Percentiles rank a stretch among this genome's conserved stretches.
Evolutionary conservation across 1,140 invertebrate species (phyloP).

Genomic region (Chrysopa pallens): DNA sequence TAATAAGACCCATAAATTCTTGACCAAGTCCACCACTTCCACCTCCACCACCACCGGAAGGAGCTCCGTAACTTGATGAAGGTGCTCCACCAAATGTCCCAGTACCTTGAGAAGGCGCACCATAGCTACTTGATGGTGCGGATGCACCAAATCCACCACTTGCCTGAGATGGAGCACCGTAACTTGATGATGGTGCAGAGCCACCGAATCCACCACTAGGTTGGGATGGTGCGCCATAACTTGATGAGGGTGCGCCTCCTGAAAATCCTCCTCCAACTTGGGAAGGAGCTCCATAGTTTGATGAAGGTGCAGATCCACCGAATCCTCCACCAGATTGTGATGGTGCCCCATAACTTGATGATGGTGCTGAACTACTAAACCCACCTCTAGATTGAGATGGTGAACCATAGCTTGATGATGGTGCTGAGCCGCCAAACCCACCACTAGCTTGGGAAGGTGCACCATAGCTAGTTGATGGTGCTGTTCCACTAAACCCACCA

Average conservation of each 20-base stretch:
- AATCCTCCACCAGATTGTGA: conserved; percentile 8
- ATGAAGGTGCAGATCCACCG: conserved; percentile 17
- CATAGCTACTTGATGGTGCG: conserved; percentile 12
- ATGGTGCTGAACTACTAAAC: conserved; percentile 13
- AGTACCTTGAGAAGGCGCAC: conserved; percentile 8
- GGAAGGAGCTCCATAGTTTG: conserved; percentile 25
- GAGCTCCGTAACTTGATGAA: conserved; percentile 16
- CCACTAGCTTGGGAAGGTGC: conserved; percentile 11
- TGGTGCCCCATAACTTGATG: conserved; percentile 19
- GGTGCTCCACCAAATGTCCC: conserved; percentile 8
- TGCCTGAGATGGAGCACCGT: conserved; percentile 20
- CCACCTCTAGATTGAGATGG: conserved; percentile 6
- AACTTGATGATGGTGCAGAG: conserved; percentile 27
- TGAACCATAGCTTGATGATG: conserved; percentile 7
- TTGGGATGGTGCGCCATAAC: conserved; percentile 28
- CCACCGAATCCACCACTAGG: conserved; percentile 19
- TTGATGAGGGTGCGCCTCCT: conserved; percentile 12
- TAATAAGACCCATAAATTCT: too few relatives aligned
- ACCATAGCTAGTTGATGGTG: conserved; percentile 25
- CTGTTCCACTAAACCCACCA: conserved; percentile 12
- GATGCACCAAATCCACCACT: conserved; percentile 8
- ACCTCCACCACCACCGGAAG: conserved; percentile 16
- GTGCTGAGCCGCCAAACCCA: conserved; percentile 5
- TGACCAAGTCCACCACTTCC: conserved; percentile 11
- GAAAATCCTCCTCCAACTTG: conserved; percentile 6